Percentiles rank a stretch among this genome's conserved stretches.
phyloP scores from a whole-genome alignment of 2,113 vertebrate genomes.

The Stigmatopora argus region DNA sequence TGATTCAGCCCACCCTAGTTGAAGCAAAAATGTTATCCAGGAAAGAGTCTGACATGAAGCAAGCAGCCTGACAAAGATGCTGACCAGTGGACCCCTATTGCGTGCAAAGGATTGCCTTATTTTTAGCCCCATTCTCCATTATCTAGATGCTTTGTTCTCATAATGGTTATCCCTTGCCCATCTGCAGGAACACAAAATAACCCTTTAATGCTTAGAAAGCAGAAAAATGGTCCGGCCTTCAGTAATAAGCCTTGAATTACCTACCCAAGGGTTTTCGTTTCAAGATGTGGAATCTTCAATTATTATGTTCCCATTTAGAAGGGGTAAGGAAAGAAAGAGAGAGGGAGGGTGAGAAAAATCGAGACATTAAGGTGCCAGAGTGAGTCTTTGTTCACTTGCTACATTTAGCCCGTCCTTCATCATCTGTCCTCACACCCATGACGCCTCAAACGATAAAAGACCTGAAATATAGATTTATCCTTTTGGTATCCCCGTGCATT shows the following conservation, averaged over 20 bases:
- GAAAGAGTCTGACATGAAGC: neutral
- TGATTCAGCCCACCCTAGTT: constrained; percentile 44
- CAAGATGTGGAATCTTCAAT: constrained; percentile 79
- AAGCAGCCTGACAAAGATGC: constrained; percentile 46
- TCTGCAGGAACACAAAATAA: constrained; percentile 76
- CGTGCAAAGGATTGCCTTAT: constrained; percentile 64
- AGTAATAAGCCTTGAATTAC: constrained; percentile 79
- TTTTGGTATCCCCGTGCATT: constrained; percentile 23
- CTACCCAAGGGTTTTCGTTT: constrained; percentile 77
- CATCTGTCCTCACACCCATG: constrained; percentile 60
- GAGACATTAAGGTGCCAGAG: constrained; percentile 63
- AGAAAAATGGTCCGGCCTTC: constrained; percentile 73
- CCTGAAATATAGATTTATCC: constrained; percentile 64
- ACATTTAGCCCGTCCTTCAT: constrained; percentile 71
- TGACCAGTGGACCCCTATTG: constrained; percentile 61
- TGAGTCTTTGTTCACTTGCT: constrained; percentile 70
- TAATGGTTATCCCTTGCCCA: constrained; percentile 76
- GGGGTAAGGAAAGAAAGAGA: constrained; percentile 55
- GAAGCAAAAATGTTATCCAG: constrained; percentile 20
- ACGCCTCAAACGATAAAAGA: constrained; percentile 64
- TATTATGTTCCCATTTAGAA: constrained; percentile 76
- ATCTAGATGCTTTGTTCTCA: constrained; percentile 74
- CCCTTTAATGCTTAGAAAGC: constrained; percentile 77
- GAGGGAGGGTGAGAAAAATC: constrained; percentile 20
- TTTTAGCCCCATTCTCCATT: constrained; percentile 74